Evolutionary conservation across 2,888 invertebrate species (phyloP).

Genomic region (Cryptus viduatorius): DNA sequence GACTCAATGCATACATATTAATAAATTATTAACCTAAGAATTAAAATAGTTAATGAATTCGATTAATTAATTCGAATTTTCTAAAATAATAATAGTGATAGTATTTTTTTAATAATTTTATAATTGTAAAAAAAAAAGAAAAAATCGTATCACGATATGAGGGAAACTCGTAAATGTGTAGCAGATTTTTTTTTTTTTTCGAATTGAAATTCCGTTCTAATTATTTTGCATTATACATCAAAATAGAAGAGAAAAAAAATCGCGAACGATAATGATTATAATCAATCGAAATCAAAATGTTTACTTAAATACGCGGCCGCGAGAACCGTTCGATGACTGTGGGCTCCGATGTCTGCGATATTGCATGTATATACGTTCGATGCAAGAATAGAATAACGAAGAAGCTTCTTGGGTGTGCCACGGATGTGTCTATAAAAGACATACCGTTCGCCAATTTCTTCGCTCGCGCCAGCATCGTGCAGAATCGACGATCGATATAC

Average conservation of each 20-base stretch:
- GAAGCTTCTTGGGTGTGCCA: slow-evolving; percentile 65
- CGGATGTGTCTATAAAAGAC: slow-evolving; percentile 69
- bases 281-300: not conserved
- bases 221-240: not conserved
- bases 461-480: slow-evolving; percentile 31
- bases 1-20: too few species aligned
- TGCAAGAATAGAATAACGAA: slow-evolving; percentile 62
- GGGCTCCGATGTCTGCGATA: slow-evolving; percentile 4
- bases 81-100: too few species aligned
- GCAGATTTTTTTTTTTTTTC: too few species aligned
- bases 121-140: too few species aligned
- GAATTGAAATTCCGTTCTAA: not conserved
- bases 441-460: slow-evolving; percentile 68
- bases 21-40: too few species aligned
- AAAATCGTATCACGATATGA: too few species aligned
- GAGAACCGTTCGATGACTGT: slow-evolving; percentile 14
- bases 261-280: not conserved
- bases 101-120: too few species aligned
- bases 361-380: slow-evolving; percentile 33
- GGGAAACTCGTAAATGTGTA: too few species aligned
- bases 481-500: slow-evolving; percentile 44
- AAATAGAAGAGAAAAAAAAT: not conserved
- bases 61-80: too few species aligned
- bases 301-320: not conserved
- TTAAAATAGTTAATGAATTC: too few species aligned